Evolutionary conservation across 2,113 vertebrate species (phyloP).

Genomic region (human): GRCh38 chr21:40901001-40901500

Average conservation of each 20-base stretch:
- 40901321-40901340: not conserved
- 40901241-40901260: too few species aligned
- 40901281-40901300: not conserved
- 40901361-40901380: not conserved
- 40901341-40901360: not conserved
- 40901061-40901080: not conserved
- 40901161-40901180: not conserved
- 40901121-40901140: fast-evolving
- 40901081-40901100: not conserved
- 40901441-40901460: not conserved
- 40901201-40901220: not conserved
- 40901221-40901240: not conserved
- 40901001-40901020: not conserved
- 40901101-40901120: fast-evolving
- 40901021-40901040: too few species aligned
- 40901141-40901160: not conserved
- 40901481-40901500: not conserved
- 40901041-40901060: not conserved
- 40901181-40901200: fast-evolving
- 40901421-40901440: not conserved
- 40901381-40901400: too few species aligned
- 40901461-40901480: not conserved
- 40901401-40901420: too few species aligned
- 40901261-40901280: not conserved
- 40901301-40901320: not conserved